A percentile compares a stretch with the other conserved stretches of the same genome.
These are phyloP conservation scores for Botia almorhae DNA, from an alignment of 2,797 vertebrate species.

Conservation along the genomic window DNA sequence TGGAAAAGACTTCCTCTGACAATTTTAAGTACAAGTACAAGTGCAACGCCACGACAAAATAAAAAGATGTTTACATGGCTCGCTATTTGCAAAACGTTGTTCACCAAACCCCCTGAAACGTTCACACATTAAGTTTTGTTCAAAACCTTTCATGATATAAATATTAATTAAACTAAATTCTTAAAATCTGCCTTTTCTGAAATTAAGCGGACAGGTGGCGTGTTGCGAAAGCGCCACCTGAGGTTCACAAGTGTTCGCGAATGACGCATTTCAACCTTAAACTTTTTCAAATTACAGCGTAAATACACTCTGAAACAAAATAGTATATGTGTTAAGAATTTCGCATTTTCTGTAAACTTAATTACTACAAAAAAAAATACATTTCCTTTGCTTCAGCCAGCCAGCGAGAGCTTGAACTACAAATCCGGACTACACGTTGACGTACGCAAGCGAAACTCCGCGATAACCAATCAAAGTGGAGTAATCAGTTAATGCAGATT, in stretches of 20 bases:
- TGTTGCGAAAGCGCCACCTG: not conserved
- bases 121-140: not conserved
- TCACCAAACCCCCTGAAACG: not conserved
- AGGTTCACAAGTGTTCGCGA: not conserved
- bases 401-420: not conserved
- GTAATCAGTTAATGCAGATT: constrained; percentile 42
- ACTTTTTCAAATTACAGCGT: not conserved
- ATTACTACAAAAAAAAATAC: not conserved
- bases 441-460: not conserved
- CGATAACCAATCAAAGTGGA: constrained; percentile 68
- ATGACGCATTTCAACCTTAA: not conserved
- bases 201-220: not conserved
- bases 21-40: not conserved
- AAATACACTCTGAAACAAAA: not conserved
- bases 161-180: no score
- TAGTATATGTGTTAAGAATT: not conserved
- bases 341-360: no score
- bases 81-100: not conserved
- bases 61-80: not conserved
- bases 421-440: constrained; percentile 29
- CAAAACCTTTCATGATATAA: no score
- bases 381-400: not conserved
- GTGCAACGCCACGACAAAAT: not conserved
- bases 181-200: no score
- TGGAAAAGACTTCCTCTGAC: not conserved